phyloP scores from a whole-genome alignment of 1,140 invertebrate genomes.

The Centruroides vittatus region DNA sequence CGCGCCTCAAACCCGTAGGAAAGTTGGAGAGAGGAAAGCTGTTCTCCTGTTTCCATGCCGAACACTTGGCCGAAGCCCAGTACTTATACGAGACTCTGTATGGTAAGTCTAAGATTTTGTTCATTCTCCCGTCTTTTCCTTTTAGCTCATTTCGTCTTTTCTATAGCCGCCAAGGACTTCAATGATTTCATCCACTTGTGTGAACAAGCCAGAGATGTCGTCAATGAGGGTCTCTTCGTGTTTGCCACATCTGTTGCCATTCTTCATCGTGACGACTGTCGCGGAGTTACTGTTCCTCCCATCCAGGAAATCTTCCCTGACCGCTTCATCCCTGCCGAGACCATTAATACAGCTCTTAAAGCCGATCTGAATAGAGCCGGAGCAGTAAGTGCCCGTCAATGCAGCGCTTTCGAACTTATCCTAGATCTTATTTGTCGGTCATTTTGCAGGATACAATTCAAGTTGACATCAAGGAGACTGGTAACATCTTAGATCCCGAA shows the following conservation, averaged over 20 bases:
- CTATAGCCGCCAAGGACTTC: constrained; percentile 4
- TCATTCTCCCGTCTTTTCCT: not conserved
- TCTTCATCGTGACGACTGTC: constrained; percentile 15
- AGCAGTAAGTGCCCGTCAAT: not conserved
- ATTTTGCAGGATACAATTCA: not conserved
- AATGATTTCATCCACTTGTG: constrained; percentile 8
- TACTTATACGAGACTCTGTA: constrained; percentile 7
- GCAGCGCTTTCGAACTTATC: not conserved
- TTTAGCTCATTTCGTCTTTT: not conserved
- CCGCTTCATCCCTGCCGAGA: constrained; percentile 11
- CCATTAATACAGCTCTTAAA: constrained; percentile 12
- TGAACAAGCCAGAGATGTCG: constrained; percentile 14
- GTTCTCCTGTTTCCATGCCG: constrained; percentile 8
- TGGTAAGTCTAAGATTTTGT: not conserved
- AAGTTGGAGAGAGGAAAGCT: constrained; percentile 3
- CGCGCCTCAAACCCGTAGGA: constrained; percentile 1
- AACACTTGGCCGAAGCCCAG: constrained; percentile 6
- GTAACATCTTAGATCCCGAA: constrained; percentile 52
- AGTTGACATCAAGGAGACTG: constrained; percentile 27
- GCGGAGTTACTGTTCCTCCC: constrained; percentile 12
- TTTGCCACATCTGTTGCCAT: constrained; percentile 18
- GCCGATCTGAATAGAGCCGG: constrained; percentile 2
- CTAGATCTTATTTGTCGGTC: not conserved
- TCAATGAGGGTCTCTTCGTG: constrained; percentile 23
- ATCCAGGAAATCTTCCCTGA: constrained; percentile 18